phyloP scores from a whole-genome alignment of 2,113 vertebrate species.

The Semnornis frantzii region DNA sequence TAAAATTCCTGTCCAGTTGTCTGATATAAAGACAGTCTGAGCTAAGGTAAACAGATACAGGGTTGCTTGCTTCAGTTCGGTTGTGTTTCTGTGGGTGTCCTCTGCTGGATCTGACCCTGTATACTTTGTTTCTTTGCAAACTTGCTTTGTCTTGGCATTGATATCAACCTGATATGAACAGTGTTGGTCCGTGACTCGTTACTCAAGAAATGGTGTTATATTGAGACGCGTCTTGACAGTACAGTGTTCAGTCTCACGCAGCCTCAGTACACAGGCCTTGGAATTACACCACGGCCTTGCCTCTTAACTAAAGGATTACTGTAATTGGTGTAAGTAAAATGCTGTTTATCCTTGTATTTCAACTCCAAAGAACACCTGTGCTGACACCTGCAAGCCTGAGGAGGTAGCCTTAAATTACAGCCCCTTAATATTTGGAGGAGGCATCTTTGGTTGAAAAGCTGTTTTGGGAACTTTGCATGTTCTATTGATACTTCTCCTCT shows the following conservation, averaged over 20 bases:
- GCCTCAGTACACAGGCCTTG: neutral
- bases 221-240: neutral
- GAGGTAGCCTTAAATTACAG: neutral
- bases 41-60: neutral
- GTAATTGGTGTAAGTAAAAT: neutral
- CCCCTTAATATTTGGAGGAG: neutral
- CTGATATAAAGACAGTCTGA: neutral
- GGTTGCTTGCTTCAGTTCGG: neutral
- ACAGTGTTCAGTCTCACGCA: neutral
- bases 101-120: neutral
- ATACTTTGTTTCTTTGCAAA: neutral
- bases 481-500: neutral
- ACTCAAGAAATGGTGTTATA: neutral
- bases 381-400: neutral
- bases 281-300: neutral
- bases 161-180: neutral
- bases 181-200: neutral
- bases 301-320: neutral
- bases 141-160: neutral
- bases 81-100: neutral
- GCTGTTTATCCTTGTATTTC: neutral
- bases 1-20: neutral
- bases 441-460: neutral
- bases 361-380: neutral
- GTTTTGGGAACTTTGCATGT: neutral